These are phyloP conservation scores for Cliona cf. orientalis DNA, from an alignment of 37 sponge, comb jelly and placozoan genomes.

Conservation along the genomic window DNA sequence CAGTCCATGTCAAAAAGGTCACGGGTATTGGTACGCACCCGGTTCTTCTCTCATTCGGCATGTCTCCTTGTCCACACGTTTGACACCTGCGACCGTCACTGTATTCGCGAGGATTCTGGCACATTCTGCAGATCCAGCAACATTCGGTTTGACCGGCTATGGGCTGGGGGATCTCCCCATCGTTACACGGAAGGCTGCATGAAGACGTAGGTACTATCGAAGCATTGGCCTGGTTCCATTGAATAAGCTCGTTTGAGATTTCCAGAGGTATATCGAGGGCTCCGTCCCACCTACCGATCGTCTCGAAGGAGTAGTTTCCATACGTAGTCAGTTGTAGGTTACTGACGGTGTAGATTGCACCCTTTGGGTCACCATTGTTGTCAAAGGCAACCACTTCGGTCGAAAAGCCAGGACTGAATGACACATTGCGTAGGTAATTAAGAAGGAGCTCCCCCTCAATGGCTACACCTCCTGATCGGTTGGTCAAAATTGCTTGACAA, in stretches of 20 bases:
- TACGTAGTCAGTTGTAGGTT: constrained; percentile 29
- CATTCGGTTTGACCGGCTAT: constrained; percentile 32
- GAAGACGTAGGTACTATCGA: not conserved
- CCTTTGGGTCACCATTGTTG: constrained; percentile 39
- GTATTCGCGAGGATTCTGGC: constrained; percentile 10
- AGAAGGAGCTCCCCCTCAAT: constrained; percentile 34
- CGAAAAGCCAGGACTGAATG: not conserved
- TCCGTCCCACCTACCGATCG: constrained; percentile 40
- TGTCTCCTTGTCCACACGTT: constrained; percentile 40
- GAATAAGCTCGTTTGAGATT: not conserved
- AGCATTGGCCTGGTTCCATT: constrained; percentile 1
- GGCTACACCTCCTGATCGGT: not conserved
- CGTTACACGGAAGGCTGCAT: constrained; percentile 46
- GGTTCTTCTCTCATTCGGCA: constrained; percentile 33
- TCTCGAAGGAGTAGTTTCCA: not conserved
- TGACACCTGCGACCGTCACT: constrained; percentile 33
- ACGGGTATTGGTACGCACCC: constrained; percentile 38
- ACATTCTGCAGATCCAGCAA: constrained; percentile 70
- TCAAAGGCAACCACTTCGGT: constrained; percentile 48
- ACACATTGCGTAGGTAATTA: constrained; percentile 39
- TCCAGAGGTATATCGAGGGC: not conserved
- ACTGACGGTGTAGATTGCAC: constrained; percentile 23
- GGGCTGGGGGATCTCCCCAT: constrained; percentile 23
- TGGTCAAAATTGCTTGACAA: constrained; percentile 23
- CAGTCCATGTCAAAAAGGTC: constrained; percentile 18